Evolutionary conservation across 2,888 invertebrate species (phyloP).

Genomic region (Iphiclides podalirius): DNA sequence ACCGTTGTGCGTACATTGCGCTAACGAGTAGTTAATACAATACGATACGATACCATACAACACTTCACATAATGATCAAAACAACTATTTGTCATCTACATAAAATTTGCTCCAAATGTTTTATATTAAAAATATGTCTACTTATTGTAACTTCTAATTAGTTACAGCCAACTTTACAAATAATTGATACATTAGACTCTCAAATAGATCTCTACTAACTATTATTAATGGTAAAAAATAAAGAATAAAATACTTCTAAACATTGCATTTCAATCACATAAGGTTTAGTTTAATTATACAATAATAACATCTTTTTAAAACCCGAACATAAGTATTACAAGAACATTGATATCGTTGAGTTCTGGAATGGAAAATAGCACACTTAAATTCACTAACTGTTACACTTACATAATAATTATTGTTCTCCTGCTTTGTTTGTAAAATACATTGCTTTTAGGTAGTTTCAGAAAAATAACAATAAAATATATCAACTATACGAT

Average conservation of each 20-base stretch:
- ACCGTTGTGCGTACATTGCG: constrained; percentile 76
- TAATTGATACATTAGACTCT: constrained; percentile 81
- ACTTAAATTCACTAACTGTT: constrained; percentile 80
- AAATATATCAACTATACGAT: constrained; percentile 73
- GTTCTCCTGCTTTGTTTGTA: constrained; percentile 79
- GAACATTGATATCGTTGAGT: constrained; percentile 79
- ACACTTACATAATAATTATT: constrained; percentile 80
- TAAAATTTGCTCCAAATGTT: constrained; percentile 79
- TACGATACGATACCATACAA: constrained; percentile 67
- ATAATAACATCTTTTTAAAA: constrained; percentile 78
- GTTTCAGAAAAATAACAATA: constrained; percentile 77
- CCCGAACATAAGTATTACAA: constrained; percentile 78
- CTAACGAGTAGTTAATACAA: constrained; percentile 54
- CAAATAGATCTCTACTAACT: constrained; percentile 81
- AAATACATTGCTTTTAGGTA: constrained; percentile 78
- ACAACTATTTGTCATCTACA: constrained; percentile 78
- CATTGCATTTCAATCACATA: constrained; percentile 81
- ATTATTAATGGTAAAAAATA: constrained; percentile 80
- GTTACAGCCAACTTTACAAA: constrained; percentile 81
- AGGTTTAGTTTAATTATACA: constrained; percentile 79
- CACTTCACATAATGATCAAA: constrained; percentile 78
- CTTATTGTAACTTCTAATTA: constrained; percentile 79
- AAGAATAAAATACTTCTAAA: constrained; percentile 81
- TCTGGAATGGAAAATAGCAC: constrained; percentile 80
- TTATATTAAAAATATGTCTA: constrained; percentile 79